Percentiles rank a stretch among this genome's conserved stretches.
These are phyloP conservation scores for Brienomyrus brachyistius DNA, from an alignment of 2,113 vertebrate species.

Conservation along the genomic window DNA sequence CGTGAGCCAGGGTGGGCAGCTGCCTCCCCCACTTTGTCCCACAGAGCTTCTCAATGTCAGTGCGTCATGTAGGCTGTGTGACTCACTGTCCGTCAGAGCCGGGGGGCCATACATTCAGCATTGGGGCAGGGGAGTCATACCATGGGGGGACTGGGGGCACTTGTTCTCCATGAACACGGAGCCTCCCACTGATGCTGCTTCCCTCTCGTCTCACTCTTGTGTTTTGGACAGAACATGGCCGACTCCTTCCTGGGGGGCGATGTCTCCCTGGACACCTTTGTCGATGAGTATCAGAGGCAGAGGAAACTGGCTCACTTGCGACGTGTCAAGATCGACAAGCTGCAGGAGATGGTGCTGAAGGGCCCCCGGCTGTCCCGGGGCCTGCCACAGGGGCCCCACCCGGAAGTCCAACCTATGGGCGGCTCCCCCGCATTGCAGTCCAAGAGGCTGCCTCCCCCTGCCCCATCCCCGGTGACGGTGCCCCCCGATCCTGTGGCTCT, in stretches of 20 bases:
- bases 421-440: conserved; percentile 60
- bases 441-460: conserved; percentile 71
- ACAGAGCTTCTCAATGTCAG: neutral
- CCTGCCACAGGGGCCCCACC: conserved; percentile 46
- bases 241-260: conserved; percentile 88
- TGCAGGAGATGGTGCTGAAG: conserved; percentile 89
- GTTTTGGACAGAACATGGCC: conserved; percentile 79
- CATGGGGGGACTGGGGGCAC: neutral
- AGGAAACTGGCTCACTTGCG: conserved; percentile 85
- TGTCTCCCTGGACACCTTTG: conserved; percentile 77
- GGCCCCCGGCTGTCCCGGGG: conserved; percentile 64
- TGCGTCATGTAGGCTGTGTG: neutral
- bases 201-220: neutral
- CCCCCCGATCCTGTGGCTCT: conserved; percentile 47
- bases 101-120: neutral
- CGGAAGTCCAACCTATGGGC: conserved; percentile 34
- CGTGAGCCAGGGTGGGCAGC: neutral
- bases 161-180: neutral
- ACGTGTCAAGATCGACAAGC: conserved; percentile 91
- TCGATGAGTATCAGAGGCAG: conserved; percentile 81
- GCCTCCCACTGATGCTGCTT: neutral
- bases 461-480: conserved; percentile 54
- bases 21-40: neutral
- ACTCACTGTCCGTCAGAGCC: neutral
- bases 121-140: neutral